Evolutionary conservation across 2,797 vertebrate genomes (phyloP), one percentile per base, ranked within the genome.

Genomic region (Nothura maculosa): DNA sequence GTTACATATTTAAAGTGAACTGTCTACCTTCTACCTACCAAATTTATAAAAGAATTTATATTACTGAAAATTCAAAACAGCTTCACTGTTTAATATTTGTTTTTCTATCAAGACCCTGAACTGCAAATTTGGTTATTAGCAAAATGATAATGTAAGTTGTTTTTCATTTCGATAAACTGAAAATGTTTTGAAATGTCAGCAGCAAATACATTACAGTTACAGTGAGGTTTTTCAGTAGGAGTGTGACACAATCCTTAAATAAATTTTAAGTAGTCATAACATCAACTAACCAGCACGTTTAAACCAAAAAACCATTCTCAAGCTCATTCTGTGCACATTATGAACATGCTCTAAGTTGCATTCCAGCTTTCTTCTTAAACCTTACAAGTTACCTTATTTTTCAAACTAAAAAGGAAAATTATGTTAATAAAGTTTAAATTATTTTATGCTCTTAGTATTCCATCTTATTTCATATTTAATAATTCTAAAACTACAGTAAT

Each of bases 101-200:
- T 98, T 98, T 97, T 97, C 96, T 98, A 98, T 97, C 97, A 98
- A 98, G 98, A 99, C 98, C 99, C 99, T 99, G 99, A 99, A 98
- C 98, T 98, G 98, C 98, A 98, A 98, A 98, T 99, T 99, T 99
- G 99, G 99, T 99, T 98, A 98, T 98, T 98, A 99, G 99, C 98
- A 98, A 98, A 98, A 96, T 98, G 97, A 98, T 97, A 98, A 98
- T 98, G 98, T 96, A 98, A 98, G 95, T 97, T 97, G 96, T 97
- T 97, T 96, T 97, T 98, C 97, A 97, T 98, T 97, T 94, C 97
- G 97, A 98, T 97, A 97, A 98, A 98, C 97, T 98, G 96, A 98
- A 98, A 98, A 96, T 93, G 96, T 97, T 97, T 93, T 96, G 96
- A 98, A 98, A 98, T 98, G 98, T 98, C 97, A 99, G 99, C 98